Evolutionary conservation across 2,888 invertebrate genomes (phyloP), one percentile per base, ranked within the genome.

Genomic region (Stramonita haemastoma): DNA sequence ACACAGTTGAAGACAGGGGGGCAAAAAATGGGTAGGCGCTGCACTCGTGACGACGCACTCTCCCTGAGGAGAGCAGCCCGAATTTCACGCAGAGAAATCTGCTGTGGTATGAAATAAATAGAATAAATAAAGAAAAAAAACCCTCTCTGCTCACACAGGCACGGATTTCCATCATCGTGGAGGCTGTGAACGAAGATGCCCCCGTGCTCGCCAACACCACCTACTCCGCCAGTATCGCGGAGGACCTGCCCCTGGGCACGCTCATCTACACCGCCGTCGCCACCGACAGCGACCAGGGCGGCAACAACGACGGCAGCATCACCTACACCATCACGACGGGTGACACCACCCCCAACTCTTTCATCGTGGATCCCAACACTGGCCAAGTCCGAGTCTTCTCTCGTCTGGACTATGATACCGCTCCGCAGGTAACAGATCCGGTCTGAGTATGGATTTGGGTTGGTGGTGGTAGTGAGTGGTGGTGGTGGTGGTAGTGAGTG

Each of bases 221-320:
- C 34, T 91, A 91, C 86, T 79, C 91, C 19, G 81, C 79, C 17
- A 89, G 81, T 46, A 87, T 93, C 8, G 81, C 89, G 15, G 94
- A 93, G 87, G 89, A 92, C 34, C 46, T 89, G 0, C 86, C 91
- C 26, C 85, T 93, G 2, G 94, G 93, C 26, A 91, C 91, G 4
- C 91, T 91, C 36, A 85, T 94, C 29, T 90, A 91, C 57, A 86
- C 92, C 87, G 92, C 93, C 22, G 60, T 87, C 29, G 94, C 94
- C 32, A 91, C 90, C 29, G 94, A 94, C 90, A 88, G 79, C 26
- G 93, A 99, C 99, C 96, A 98, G 99, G 57, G 97, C 98, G 91
- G 99, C 99, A 96, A 73, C 85, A 92, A 99, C 99, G 93, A 94
- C 89, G 94, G 95, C 19, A 89, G 90, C 17, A 90, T 94, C 22